Percentiles rank a stretch among this genome's conserved stretches.
Evolutionary conservation across 92 coral and sea anemone genomes (phyloP).

Genomic region (Epizoanthus illoricatus): DNA sequence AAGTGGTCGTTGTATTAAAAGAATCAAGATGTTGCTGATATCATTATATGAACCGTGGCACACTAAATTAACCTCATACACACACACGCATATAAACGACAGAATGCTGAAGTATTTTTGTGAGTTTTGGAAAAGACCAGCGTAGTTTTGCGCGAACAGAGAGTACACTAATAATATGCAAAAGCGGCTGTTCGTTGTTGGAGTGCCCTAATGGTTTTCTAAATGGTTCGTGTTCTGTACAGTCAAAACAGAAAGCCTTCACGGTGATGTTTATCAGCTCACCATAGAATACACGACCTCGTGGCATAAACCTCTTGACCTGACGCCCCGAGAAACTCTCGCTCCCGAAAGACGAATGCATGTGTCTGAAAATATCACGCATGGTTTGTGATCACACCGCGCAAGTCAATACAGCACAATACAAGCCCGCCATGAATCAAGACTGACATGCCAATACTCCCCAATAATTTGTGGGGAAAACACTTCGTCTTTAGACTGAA

Average conservation of each 20-base stretch:
- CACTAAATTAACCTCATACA: slow-evolving; percentile 11
- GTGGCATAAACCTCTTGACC: slow-evolving; percentile 42
- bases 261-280: slow-evolving; percentile 35
- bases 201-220: slow-evolving; percentile 31
- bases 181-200: slow-evolving; percentile 29
- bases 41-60: background rate
- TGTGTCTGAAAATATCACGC: slow-evolving; percentile 13
- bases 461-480: background rate
- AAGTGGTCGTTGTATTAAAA: background rate
- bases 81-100: background rate
- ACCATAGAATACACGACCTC: slow-evolving; percentile 36
- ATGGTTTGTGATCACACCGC: background rate
- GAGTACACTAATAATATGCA: slow-evolving; percentile 1
- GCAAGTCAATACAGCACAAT: background rate
- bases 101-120: slow-evolving; percentile 1
- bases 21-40: slow-evolving; percentile 12
- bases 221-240: slow-evolving; percentile 32
- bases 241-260: slow-evolving; percentile 27
- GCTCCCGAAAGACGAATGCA: slow-evolving; percentile 24
- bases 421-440: background rate
- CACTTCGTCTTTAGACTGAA: slow-evolving; percentile 5
- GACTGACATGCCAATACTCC: background rate
- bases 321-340: background rate
- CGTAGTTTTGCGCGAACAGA: background rate
- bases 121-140: slow-evolving; percentile 10